A percentile compares a stretch with the other conserved stretches of the same genome.
Conservation (phyloP, 2,888 invertebrate species). For the Incurvaria masculella region DNA sequence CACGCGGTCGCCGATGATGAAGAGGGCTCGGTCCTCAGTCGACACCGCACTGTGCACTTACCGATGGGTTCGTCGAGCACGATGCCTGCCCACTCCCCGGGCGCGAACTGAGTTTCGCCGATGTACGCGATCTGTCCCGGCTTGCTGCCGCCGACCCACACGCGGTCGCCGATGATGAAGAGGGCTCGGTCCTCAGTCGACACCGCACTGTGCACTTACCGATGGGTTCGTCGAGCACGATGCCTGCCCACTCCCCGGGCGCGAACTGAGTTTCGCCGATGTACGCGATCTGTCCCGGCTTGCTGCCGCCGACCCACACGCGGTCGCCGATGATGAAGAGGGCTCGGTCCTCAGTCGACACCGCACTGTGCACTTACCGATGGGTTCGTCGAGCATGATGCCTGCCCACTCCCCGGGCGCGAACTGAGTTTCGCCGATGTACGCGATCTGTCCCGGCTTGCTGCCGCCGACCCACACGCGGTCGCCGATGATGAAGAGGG, state of each 20-base stretch:
- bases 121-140: constrained; percentile 91
- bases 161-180: constrained; percentile 92
- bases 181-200: constrained; percentile 90
- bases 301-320: constrained; percentile 91
- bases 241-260: constrained; percentile 97
- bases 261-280: constrained; percentile 96
- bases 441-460: constrained; percentile 90
- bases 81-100: constrained; percentile 98
- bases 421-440: constrained; percentile 93
- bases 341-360: constrained; percentile 87
- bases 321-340: constrained; percentile 94
- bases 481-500: constrained; percentile 95
- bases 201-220: constrained; percentile 80
- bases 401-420: constrained; percentile 99
- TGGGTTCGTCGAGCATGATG: constrained; percentile 91
- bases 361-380: constrained; percentile 80
- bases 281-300: constrained; percentile 90
- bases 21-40: too few species aligned
- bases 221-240: constrained; percentile 92
- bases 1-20: too few species aligned
- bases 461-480: constrained; percentile 91
- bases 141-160: constrained; percentile 92
- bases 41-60: too few species aligned
- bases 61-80: constrained; percentile 94
- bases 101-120: constrained; percentile 95